phyloP scores from a whole-genome alignment of 2,888 invertebrate genomes.

The Lymantria dispar region DNA sequence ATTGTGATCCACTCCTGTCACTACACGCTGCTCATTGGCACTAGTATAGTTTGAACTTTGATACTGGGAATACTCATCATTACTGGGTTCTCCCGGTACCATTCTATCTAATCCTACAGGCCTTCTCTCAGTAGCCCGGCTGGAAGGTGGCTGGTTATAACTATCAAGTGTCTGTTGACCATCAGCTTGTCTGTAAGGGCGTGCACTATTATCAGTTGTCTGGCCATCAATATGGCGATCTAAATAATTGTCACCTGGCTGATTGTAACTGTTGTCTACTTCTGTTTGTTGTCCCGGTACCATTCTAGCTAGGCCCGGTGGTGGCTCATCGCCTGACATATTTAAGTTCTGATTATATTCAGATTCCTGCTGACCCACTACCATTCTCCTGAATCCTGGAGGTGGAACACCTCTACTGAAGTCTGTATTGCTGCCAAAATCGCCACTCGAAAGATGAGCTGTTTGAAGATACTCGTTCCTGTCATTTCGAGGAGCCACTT shows the following conservation, averaged over 20 bases:
- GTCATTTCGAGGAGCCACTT: conserved; percentile 86
- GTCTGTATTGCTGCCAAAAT: conserved; percentile 72
- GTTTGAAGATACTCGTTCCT: conserved; percentile 90
- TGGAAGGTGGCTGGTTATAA: conserved; percentile 51
- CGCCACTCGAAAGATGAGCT: conserved; percentile 85
- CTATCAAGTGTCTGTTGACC: conserved; percentile 65
- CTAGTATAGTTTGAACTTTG: conserved; percentile 57
- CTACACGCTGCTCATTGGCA: conserved; percentile 73
- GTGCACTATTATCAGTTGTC: conserved; percentile 53
- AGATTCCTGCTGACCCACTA: conserved; percentile 85
- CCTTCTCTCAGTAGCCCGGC: conserved; percentile 56
- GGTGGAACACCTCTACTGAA: conserved; percentile 79
- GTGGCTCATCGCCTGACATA: conserved; percentile 72
- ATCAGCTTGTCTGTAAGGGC: conserved; percentile 69
- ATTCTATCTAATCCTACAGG: conserved; percentile 83
- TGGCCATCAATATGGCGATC: conserved; percentile 73
- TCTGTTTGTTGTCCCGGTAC: conserved; percentile 78
- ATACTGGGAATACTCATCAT: conserved; percentile 66
- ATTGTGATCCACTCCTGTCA: conserved; percentile 80
- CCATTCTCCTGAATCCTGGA: conserved; percentile 85
- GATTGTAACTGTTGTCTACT: conserved; percentile 56
- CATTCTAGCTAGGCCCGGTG: conserved; percentile 78
- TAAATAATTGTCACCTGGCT: conserved; percentile 62
- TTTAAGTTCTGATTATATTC: conserved; percentile 65
- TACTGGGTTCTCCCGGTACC: conserved; percentile 84